A percentile compares a stretch with the other conserved stretches of the same genome.
These are phyloP conservation scores for Petrocephalus sullivani DNA, from an alignment of 2,797 vertebrate species.

Conservation along the genomic window DNA sequence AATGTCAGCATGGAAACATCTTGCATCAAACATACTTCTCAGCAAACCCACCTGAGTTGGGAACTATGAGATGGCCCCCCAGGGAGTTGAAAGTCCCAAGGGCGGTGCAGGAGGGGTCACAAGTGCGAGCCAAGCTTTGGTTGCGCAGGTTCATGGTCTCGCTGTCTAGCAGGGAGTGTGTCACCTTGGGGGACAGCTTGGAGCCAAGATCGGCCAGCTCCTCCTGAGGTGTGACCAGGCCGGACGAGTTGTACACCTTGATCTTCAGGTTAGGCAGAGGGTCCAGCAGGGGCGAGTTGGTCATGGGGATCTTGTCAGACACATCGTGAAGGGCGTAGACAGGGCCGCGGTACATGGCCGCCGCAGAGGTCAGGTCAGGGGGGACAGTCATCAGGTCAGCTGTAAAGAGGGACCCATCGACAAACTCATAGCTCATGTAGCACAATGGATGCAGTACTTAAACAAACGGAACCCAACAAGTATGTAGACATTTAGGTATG, in stretches of 20 bases:
- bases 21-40: neutral
- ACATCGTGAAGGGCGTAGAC: constrained; percentile 88
- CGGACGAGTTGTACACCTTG: constrained; percentile 83
- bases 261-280: constrained; percentile 72
- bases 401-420: constrained; percentile 22
- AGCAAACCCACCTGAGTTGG: constrained; percentile 75
- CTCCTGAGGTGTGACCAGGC: constrained; percentile 84
- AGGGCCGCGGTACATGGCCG: constrained; percentile 87
- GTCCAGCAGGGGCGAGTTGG: constrained; percentile 82
- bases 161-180: constrained; percentile 81
- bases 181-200: constrained; percentile 85
- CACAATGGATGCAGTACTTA: neutral
- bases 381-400: constrained; percentile 81
- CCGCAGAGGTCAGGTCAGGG: constrained; percentile 85
- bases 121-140: constrained; percentile 78
- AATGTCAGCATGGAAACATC: neutral
- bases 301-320: constrained; percentile 93
- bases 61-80: constrained; percentile 85
- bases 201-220: constrained; percentile 82
- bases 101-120: constrained; percentile 81
- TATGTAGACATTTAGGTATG: neutral
- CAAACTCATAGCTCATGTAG: neutral
- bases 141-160: constrained; percentile 80
- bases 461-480: neutral
- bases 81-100: constrained; percentile 88